phyloP scores from a whole-genome alignment of 2,888 invertebrate genomes.

The Thereva unica region DNA sequence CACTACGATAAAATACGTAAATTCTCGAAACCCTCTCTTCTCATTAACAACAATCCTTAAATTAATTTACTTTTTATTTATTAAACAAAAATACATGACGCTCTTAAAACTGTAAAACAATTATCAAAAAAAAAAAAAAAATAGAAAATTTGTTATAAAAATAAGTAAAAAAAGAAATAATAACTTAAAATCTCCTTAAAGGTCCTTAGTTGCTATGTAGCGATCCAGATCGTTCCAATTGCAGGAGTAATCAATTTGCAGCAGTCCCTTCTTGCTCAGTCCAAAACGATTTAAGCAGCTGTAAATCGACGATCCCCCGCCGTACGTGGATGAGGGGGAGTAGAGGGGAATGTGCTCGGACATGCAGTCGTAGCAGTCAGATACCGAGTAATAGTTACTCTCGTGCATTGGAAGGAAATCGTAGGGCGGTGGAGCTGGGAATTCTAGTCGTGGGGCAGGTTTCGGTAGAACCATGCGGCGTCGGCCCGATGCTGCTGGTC shows the following conservation, averaged over 20 bases:
- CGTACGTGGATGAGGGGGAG: constrained; percentile 40
- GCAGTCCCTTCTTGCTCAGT: constrained; percentile 75
- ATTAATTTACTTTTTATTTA: too few relatives aligned
- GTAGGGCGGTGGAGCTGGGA: constrained; percentile 54
- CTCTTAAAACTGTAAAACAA: too few relatives aligned
- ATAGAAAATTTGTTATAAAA: too few relatives aligned
- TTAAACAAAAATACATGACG: too few relatives aligned
- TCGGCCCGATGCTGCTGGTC: constrained; percentile 50
- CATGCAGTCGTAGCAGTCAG: constrained; percentile 40
- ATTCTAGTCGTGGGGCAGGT: constrained; percentile 53
- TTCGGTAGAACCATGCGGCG: constrained; percentile 52
- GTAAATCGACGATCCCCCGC: constrained; percentile 52
- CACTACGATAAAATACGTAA: too few relatives aligned
- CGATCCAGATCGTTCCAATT: constrained; percentile 81
- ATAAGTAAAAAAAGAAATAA: too few relatives aligned
- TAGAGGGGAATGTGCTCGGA: constrained; percentile 46
- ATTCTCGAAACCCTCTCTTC: too few relatives aligned
- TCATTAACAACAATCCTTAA: too few relatives aligned
- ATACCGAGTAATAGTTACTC: constrained; percentile 41
- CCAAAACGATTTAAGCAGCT: constrained; percentile 62
- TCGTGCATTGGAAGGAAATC: constrained; percentile 47
- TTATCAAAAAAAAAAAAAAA: too few relatives aligned
- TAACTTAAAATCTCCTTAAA: neutral
- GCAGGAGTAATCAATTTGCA: constrained; percentile 81
- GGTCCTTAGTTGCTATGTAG: constrained; percentile 62